Base-by-base conservation (phyloP, 2,113 vertebrate species). In the Actenoides hombroni region DNA sequence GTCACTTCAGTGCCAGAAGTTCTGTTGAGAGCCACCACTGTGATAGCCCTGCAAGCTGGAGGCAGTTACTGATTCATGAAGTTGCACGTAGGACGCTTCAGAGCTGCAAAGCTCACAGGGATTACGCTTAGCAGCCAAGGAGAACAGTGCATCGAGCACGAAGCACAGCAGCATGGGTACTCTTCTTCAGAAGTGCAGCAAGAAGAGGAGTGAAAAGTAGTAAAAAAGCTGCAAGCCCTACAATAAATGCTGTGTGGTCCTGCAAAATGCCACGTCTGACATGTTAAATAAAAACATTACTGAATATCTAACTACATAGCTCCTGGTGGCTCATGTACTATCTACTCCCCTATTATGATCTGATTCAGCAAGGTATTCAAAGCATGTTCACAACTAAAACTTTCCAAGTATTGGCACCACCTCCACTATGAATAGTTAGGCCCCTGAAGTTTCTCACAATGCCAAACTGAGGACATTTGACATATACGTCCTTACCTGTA, bases 1-100 rank as follows among this genome's bases (percentile, higher is more conserved):
- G 1, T 84, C 95, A 91, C 73, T 78, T 59, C 54, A 88, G 73
- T 84, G 73, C 91, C 91, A 75, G 70, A 90, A 90, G 86, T 94
- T 88, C 73, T 88, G 83, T 51, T 83, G 13, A 71, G 77, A 94
- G 79, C 48, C 81, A 95, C 35, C 89, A 86, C 89, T 28, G 77
- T 26, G 65, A 91, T 31, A 89, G 65, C 65, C 82, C 33, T 0
- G 1, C 77, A 63, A 40, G 7, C 42, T 39, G 60, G 37, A 92
- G 46, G 86, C 73, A 92, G 19, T 49, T 9, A 54, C 44, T 19
- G 73, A 84, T 75, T 60, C 88, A 86, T 83, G 82, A 26, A 82
- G 54, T 61, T 82, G 73, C 69, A 84, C 4, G 0, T 0, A 78
- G 77, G 60, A 81, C 46, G 29, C 51, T 75, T 71, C 88, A 70